A percentile compares a stretch with the other conserved stretches of the same genome.
Evolutionary conservation across 2,113 vertebrate genomes (phyloP).

Genomic region (Gnathonemus echidnorhynchus): DNA sequence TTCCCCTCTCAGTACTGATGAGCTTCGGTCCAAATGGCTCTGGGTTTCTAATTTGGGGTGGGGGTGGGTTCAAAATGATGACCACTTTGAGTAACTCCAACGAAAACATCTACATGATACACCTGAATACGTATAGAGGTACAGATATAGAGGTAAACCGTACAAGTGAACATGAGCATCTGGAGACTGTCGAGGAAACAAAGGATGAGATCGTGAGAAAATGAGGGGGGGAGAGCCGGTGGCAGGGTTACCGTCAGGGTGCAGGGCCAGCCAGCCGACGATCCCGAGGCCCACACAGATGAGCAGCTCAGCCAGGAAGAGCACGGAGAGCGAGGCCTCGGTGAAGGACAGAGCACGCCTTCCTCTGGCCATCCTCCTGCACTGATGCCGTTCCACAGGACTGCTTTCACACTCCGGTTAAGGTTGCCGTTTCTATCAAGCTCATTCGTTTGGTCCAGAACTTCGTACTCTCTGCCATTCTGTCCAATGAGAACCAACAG

Average conservation of each 20-base stretch:
- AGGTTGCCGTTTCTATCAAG: not conserved
- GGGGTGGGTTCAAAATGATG: not conserved
- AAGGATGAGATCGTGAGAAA: not conserved
- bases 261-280: slow-evolving; percentile 36
- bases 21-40: slow-evolving; percentile 4
- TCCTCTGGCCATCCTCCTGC: slow-evolving; percentile 16
- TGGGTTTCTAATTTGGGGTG: not conserved
- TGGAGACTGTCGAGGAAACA: not conserved
- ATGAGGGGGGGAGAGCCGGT: not conserved
- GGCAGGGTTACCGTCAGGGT: slow-evolving; percentile 33
- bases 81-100: not conserved
- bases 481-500: not conserved
- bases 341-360: slow-evolving; percentile 32
- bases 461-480: not conserved
- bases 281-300: slow-evolving; percentile 39
- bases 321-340: slow-evolving; percentile 37
- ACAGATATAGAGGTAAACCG: not conserved
- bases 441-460: not conserved
- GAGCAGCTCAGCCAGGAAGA: slow-evolving; percentile 35
- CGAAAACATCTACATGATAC: not conserved
- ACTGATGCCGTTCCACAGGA: slow-evolving; percentile 31
- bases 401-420: slow-evolving; percentile 41
- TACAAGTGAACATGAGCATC: not conserved
- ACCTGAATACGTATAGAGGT: not conserved
- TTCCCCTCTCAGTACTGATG: slow-evolving; percentile 26